Evolutionary conservation across 1,140 invertebrate genomes (phyloP).

Genomic region (Tribolium madens): DNA sequence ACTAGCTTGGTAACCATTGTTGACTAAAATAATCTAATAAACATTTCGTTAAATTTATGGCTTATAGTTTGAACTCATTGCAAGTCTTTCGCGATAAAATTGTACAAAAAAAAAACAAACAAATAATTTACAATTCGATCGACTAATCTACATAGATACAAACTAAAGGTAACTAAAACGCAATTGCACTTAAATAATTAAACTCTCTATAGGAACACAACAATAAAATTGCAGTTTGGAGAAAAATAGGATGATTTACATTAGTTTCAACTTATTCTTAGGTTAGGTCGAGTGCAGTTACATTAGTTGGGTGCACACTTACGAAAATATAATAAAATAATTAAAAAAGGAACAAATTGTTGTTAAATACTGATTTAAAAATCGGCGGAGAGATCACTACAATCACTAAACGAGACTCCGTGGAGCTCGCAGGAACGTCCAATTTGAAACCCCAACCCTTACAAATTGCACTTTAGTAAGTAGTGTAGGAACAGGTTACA

Average conservation of each 20-base stretch:
- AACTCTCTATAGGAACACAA: constrained; percentile 52
- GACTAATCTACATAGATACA: constrained; percentile 37
- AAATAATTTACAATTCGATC: constrained; percentile 48
- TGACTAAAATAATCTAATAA: constrained; percentile 56
- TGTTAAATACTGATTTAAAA: constrained; percentile 51
- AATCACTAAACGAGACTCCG: neutral
- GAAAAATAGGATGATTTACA: constrained; percentile 22
- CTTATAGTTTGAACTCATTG: constrained; percentile 46
- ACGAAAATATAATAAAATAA: constrained; percentile 33
- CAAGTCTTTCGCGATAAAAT: constrained; percentile 41
- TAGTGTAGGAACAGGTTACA: constrained; percentile 49
- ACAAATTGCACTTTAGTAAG: constrained; percentile 37
- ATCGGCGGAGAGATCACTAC: constrained; percentile 15
- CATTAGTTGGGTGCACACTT: constrained; percentile 43
- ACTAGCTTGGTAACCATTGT: constrained; percentile 58
- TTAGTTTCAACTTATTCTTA: constrained; percentile 48
- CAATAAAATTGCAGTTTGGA: constrained; percentile 37
- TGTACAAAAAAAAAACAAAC: constrained; percentile 47
- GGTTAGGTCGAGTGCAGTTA: constrained; percentile 45
- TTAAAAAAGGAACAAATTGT: constrained; percentile 50
- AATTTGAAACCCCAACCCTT: neutral
- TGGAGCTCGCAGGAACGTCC: neutral
- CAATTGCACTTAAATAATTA: constrained; percentile 53
- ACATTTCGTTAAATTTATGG: constrained; percentile 39
- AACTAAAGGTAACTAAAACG: constrained; percentile 50